Base-by-base conservation (phyloP, 2,888 invertebrate genomes). In the Amblyjoppa fuscipennis region DNA sequence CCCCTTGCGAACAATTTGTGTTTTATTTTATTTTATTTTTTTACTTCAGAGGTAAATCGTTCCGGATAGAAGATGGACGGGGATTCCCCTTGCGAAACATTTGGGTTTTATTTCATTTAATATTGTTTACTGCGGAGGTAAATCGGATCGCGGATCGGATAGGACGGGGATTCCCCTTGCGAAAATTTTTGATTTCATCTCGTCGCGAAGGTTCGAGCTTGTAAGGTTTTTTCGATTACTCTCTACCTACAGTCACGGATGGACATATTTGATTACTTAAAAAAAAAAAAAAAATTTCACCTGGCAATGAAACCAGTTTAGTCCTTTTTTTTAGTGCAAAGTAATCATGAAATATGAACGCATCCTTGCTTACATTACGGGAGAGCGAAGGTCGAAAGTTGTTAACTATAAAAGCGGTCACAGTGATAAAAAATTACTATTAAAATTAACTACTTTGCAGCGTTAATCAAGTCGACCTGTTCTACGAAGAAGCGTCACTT, bases 1-100 rank as follows among this genome's bases (percentile, higher is more conserved):
- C 7, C 20, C 25, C n/a, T 20, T 53, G 13, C 45, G n/a, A 20
- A 66, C 13, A 0, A 7, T 68, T 68, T 45, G 20, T 3, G 2
- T 31, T 31, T 28, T 11, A 2, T 9, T n/a, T 28, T 11, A 2
- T 9, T n/a, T 64, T 61, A 11, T 38, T 59, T 59, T 59, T 59
- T 25, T 59, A 59, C 59, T 13, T 9, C 25, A 59, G 11, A 11
- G 3, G 20, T 5, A 38, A 38, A n/a, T n/a, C 34, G 56, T 16
- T 68, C 73, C 84, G 84, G 81, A 71, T 80, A 76, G 71, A 80
- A 53, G 77, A 68, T 59, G 9, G 49, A 51, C 41, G 73, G 41
- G 13, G 76, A 71, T 71, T 84, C 56, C 38, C 38, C 56, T 51
- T 51, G n/a, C 51, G 51, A 51, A n/a, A 51, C n/a, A n/a, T 51